Evolutionary conservation across 2,888 invertebrate genomes (phyloP).

Genomic region (Steinernema hermaphroditum): DNA sequence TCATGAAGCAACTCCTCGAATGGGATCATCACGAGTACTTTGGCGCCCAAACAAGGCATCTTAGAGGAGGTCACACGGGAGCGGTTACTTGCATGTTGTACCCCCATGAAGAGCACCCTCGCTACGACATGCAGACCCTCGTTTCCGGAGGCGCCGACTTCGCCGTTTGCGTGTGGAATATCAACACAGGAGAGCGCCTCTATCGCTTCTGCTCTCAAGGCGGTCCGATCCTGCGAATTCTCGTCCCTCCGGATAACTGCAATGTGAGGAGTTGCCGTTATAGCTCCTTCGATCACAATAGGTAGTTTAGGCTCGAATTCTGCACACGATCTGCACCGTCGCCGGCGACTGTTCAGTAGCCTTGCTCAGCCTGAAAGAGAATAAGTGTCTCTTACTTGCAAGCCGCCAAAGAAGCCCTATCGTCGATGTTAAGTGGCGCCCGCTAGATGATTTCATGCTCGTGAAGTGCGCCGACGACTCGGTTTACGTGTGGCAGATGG

Average conservation of each 20-base stretch:
- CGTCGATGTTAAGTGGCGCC: constrained; percentile 73
- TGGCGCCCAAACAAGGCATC: constrained; percentile 43
- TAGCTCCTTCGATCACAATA: no score
- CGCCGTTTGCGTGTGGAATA: constrained; percentile 74
- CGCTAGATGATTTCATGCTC: constrained; percentile 94
- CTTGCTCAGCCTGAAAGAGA: constrained; percentile 84
- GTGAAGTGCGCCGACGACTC: constrained; percentile 96
- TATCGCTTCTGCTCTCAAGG: constrained; percentile 97
- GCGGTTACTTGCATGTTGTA: constrained; percentile 91
- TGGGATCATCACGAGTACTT: constrained; percentile 33
- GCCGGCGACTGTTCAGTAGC: constrained; percentile 97
- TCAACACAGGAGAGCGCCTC: constrained; percentile 74
- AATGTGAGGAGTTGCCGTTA: no score
- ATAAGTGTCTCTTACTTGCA: constrained; percentile 91
- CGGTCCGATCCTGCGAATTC: constrained; percentile 89
- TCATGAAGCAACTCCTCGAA: constrained; percentile 82
- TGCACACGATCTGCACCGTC: constrained; percentile 92
- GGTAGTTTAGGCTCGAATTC: constrained; percentile 78
- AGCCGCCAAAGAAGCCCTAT: constrained; percentile 93
- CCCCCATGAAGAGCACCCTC: constrained; percentile 81
- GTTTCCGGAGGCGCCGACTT: constrained; percentile 87
- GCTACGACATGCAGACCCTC: constrained; percentile 70
- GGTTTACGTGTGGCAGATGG: constrained; percentile 99
- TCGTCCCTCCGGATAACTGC: constrained; percentile 86
- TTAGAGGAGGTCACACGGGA: constrained; percentile 85